A percentile compares a stretch with the other conserved stretches of the same genome.
Conservation (phyloP, 2,797 vertebrate genomes). For the Lepus townsendii region DNA sequence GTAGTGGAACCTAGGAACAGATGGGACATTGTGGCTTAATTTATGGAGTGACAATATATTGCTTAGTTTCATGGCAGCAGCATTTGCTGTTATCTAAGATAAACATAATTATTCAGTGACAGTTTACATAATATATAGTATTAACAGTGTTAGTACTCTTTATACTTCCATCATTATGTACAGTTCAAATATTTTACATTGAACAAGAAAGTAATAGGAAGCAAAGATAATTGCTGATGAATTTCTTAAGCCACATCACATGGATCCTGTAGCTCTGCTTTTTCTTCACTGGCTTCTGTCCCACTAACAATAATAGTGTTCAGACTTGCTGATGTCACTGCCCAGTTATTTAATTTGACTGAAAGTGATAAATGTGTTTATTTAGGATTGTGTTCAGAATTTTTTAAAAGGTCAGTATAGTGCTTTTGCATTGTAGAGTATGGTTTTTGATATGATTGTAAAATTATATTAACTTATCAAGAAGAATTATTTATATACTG, state of each 20-base stretch:
- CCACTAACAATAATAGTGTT: slow-evolving; percentile 83
- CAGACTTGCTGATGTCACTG: slow-evolving; percentile 87
- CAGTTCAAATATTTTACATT: slow-evolving; percentile 60
- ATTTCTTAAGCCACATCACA: slow-evolving; percentile 73
- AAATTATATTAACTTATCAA: slow-evolving; percentile 84
- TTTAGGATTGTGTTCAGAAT: slow-evolving; percentile 86
- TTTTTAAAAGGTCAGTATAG: slow-evolving; percentile 64
- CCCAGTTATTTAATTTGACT: slow-evolving; percentile 87
- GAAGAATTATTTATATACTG: slow-evolving; percentile 78
- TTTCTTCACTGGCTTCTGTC: slow-evolving; percentile 85
- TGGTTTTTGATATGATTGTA: slow-evolving; percentile 84
- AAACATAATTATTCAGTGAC: slow-evolving; percentile 25
- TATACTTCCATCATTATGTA: slow-evolving; percentile 23
- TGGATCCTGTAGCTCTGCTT: slow-evolving; percentile 53
- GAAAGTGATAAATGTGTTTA: slow-evolving; percentile 87
- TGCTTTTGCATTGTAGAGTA: slow-evolving; percentile 77
- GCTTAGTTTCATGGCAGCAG: slow-evolving; percentile 68
- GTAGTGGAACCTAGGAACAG: slow-evolving; percentile 64
- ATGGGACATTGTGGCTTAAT: slow-evolving; percentile 57
- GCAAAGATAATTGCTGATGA: slow-evolving; percentile 65
- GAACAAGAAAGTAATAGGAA: not conserved
- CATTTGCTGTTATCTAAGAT: slow-evolving; percentile 49
- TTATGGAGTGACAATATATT: slow-evolving; percentile 64
- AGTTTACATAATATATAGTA: slow-evolving; percentile 27
- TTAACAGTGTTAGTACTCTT: not conserved